Evolutionary conservation across 2,113 vertebrate species (phyloP).

Genomic region (Aplodontia rufa): DNA sequence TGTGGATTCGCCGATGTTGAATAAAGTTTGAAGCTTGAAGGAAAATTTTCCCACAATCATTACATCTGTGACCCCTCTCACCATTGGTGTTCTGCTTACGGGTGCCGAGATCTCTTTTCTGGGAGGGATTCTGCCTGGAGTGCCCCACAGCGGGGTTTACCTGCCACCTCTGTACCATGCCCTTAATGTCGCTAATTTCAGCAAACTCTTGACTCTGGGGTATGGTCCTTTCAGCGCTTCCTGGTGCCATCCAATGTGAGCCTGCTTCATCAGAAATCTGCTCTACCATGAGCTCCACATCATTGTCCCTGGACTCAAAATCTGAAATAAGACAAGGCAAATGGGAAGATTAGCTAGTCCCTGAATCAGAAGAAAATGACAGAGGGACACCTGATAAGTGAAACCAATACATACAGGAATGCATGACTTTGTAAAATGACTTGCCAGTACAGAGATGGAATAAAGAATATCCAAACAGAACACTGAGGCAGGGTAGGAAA

Average conservation of each 20-base stretch:
- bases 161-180: constrained; percentile 70
- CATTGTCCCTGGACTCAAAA: constrained; percentile 47
- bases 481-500: neutral
- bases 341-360: neutral
- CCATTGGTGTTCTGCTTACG: constrained; percentile 43
- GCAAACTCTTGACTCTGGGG: constrained; percentile 46
- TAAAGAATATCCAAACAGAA: neutral
- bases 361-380: neutral
- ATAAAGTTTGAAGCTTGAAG: constrained; percentile 80
- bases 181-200: constrained; percentile 44
- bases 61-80: constrained; percentile 72
- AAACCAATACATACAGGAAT: neutral
- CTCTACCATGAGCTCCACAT: constrained; percentile 49
- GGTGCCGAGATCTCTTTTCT: constrained; percentile 30
- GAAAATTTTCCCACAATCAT: constrained; percentile 78
- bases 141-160: constrained; percentile 50
- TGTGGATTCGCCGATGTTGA: constrained; percentile 79
- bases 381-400: neutral
- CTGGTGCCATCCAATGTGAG: constrained; percentile 36
- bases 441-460: neutral
- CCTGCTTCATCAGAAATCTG: constrained; percentile 57
- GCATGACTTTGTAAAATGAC: neutral
- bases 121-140: constrained; percentile 49
- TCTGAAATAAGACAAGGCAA: constrained; percentile 60
- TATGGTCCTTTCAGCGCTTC: neutral